Evolutionary conservation across 30 jellyfish, hydroid and myxozoan genomes (phyloP), one percentile per base, ranked within the genome.

Genomic region (Pelagia noctiluca): DNA sequence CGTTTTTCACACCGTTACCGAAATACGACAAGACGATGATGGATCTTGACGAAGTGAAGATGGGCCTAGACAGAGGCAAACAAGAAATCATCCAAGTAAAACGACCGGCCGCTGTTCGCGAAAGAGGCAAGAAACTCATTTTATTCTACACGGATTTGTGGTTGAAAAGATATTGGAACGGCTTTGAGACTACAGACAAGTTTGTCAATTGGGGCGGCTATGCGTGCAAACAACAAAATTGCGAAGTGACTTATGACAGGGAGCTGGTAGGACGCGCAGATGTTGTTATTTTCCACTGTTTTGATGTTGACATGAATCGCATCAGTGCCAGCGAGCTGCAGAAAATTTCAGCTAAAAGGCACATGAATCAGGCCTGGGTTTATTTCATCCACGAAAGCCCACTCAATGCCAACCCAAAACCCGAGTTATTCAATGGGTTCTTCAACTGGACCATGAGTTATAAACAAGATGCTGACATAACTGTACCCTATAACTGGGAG

Each of bases 401-500:
- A 28, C 85, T 50, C 29, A 78, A 78, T 47, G 96, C 96, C 0
- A 53, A 49, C 37, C 98, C 98, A 10, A 61, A 50, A n/a, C 94
- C 98, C 2, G 3, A 30, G 8, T 28, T 61, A 38, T 92, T 78
- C 84, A 94, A 92, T 52, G 95, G 97, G 4, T 79, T 52, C 4
- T 92, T 86, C 53, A 92, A 92, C 50, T 92, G 98, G 98, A 92
- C 98, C 8, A 92, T 92, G 98, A 86, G 74, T 21, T 92, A 85
- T 75, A 73, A 83, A 38, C 47, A 42, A 24, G 93, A 92, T 64
- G 76, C 98, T 24, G 98, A 92, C 86, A 92, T 92, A 50, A 61
- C 66, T 25, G 96, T 92, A 3, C 96, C 82, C 24, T 92, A 92
- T 48, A 92, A 87, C 82, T 92, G 98, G 98, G 98, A 92, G 70